phyloP scores from a whole-genome alignment of 2,888 invertebrate genomes.

The Ophonus ardosiacus region DNA sequence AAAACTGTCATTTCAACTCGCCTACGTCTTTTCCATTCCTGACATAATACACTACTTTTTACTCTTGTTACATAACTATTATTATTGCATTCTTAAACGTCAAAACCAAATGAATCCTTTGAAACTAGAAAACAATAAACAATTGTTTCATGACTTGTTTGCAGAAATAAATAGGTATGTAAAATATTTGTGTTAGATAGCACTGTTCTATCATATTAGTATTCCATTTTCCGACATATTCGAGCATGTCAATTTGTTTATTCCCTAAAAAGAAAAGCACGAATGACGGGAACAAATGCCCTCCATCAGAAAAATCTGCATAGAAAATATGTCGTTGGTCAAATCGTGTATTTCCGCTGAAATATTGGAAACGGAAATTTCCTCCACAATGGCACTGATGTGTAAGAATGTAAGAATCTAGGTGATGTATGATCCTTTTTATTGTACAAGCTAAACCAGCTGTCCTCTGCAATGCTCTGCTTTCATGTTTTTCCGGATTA shows the following conservation, averaged over 20 bases:
- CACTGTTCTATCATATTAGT: conserved; percentile 4
- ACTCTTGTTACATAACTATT: no score
- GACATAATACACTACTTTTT: no score
- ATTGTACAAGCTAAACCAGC: conserved; percentile 28
- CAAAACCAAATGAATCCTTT: neutral
- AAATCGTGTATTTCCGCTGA: conserved; percentile 32
- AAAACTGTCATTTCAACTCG: no score
- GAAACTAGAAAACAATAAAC: neutral
- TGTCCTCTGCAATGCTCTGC: conserved; percentile 20
- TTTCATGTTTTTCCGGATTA: conserved; percentile 25
- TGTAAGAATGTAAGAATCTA: conserved; percentile 35
- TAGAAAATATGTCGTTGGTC: conserved; percentile 41
- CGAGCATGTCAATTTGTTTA: conserved; percentile 22
- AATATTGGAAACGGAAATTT: conserved; percentile 38
- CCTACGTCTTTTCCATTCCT: no score
- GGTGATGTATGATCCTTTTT: conserved; percentile 39
- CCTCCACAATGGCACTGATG: conserved; percentile 11
- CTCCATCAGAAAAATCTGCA: conserved; percentile 21
- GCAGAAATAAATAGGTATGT: neutral
- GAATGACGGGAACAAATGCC: neutral
- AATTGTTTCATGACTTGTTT: neutral
- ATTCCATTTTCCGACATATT: neutral
- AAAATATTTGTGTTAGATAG: neutral
- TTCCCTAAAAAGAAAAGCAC: conserved; percentile 1
- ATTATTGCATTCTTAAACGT: neutral